phyloP scores from a whole-genome alignment of 64 coral and sea anemone species.

The Trachythela sp. region DNA sequence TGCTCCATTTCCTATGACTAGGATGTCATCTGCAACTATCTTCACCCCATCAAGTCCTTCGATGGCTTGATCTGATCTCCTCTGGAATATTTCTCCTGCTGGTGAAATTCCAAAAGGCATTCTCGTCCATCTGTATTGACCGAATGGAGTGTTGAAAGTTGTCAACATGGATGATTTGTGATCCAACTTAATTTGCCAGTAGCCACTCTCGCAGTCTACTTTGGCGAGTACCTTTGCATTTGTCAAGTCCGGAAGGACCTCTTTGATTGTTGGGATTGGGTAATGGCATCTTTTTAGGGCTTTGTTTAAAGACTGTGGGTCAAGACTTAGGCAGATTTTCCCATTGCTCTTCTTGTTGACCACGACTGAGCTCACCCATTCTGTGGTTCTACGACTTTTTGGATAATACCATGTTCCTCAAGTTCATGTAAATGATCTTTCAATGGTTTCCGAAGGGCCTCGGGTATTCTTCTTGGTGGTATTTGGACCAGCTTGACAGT shows the following conservation, averaged over 20 bases:
- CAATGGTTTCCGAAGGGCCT: background rate
- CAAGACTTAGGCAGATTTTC: background rate
- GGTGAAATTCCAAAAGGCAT: conserved; percentile 1
- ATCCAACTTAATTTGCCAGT: too few relatives aligned
- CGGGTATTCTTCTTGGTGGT: too few relatives aligned
- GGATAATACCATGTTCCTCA: background rate
- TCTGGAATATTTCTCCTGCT: background rate
- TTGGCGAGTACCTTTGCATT: too few relatives aligned
- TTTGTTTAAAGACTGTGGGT: background rate
- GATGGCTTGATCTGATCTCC: background rate
- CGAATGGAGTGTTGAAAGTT: background rate
- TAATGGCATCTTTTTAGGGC: background rate
- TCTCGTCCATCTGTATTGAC: background rate
- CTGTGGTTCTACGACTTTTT: background rate
- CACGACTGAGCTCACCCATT: background rate
- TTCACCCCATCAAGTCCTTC: background rate
- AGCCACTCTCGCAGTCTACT: too few relatives aligned
- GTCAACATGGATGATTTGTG: background rate
- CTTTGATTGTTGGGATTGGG: background rate
- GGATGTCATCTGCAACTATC: background rate
- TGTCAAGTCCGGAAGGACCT: background rate
- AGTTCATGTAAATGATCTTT: background rate
- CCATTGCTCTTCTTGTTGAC: background rate
- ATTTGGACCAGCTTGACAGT: too few relatives aligned
- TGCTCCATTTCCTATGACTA: background rate